Conservation (phyloP, 2,888 invertebrate species). For the Cephonodes hylas region DNA sequence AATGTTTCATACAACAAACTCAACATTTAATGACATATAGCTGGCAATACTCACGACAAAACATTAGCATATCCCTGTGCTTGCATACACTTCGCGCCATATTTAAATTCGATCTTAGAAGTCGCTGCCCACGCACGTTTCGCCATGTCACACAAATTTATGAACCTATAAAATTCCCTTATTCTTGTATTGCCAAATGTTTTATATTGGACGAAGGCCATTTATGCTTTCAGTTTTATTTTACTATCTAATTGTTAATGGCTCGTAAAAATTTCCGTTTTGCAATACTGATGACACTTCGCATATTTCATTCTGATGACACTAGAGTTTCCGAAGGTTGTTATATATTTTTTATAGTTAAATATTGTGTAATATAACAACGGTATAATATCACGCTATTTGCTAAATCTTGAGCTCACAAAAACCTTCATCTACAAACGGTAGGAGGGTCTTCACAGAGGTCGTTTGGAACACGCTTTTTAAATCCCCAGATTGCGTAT, state of each 20-base stretch:
- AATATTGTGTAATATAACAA: neutral
- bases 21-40: constrained; percentile 4
- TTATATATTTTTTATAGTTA: neutral
- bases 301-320: neutral
- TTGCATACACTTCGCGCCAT: constrained; percentile 48
- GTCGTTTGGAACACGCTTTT: neutral
- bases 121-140: constrained; percentile 47
- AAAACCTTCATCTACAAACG: neutral
- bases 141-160: constrained; percentile 27
- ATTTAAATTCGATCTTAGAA: constrained; percentile 54
- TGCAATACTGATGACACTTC: neutral
- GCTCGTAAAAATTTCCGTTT: constrained; percentile 1
- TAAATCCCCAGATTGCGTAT: constrained; percentile 5
- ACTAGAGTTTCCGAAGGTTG: neutral
- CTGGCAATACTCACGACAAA: constrained; percentile 22
- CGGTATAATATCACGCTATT: neutral
- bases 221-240: neutral
- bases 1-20: neutral
- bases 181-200: constrained; percentile 9
- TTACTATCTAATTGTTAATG: constrained; percentile 2
- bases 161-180: constrained; percentile 28
- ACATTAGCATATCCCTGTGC: constrained; percentile 35
- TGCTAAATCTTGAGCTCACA: neutral
- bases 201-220: constrained; percentile 5
- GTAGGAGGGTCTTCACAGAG: neutral